phyloP scores from a whole-genome alignment of 2,797 vertebrate species.

The Hybognathus amarus region DNA sequence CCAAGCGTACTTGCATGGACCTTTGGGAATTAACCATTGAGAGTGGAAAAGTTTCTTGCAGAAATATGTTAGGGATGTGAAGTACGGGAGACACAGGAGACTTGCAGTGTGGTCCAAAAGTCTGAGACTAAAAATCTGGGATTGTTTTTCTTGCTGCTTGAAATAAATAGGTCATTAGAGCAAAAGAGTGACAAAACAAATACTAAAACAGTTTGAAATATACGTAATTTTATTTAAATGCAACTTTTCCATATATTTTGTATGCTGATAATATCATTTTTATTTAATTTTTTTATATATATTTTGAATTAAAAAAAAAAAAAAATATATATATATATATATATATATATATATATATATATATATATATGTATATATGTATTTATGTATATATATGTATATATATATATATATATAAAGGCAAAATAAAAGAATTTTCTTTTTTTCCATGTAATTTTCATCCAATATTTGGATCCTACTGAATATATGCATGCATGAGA shows the following conservation, averaged over 20 bases:
- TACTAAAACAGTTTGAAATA: background rate
- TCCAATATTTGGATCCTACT: background rate
- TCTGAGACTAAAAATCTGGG: background rate
- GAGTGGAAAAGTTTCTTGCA: constrained; percentile 66
- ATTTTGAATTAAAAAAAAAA: background rate
- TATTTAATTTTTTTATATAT: no score
- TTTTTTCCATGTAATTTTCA: background rate
- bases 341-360: no score
- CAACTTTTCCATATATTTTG: background rate
- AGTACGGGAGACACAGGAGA: constrained; percentile 7
- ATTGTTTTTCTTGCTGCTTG: background rate
- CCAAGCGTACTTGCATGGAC: constrained; percentile 60
- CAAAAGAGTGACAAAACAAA: background rate
- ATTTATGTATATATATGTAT: no score
- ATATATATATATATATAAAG: no score
- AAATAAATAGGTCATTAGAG: background rate
- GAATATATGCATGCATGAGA: background rate
- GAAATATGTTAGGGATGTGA: constrained; percentile 32
- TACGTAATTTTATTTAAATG: background rate
- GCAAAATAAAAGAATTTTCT: background rate
- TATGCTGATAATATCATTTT: background rate
- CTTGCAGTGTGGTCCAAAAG: constrained; percentile 1
- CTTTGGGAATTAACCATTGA: constrained; percentile 74
- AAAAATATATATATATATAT: no score
- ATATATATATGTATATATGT: no score